A percentile compares a stretch with the other conserved stretches of the same genome.
phyloP scores from a whole-genome alignment of 1,140 invertebrate genomes.

The Melipona quadrifasciata region DNA sequence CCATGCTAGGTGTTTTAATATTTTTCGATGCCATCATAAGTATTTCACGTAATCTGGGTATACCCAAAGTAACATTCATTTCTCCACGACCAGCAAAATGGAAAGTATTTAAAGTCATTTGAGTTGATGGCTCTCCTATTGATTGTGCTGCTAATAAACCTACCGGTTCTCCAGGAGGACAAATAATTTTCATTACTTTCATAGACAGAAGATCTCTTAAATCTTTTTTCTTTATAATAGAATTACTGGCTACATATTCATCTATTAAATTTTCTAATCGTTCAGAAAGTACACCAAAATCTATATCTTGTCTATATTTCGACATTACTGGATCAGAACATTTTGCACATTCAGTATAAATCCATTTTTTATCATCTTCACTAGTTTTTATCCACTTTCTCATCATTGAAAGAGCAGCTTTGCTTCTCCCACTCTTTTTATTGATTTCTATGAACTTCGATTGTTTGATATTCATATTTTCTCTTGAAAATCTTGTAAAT shows the following conservation, averaged over 20 bases:
- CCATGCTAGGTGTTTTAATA: slow-evolving; percentile 98
- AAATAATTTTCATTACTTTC: slow-evolving; percentile 90
- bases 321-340: slow-evolving; percentile 90
- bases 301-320: slow-evolving; percentile 86
- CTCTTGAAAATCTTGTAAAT: slow-evolving; percentile 72
- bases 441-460: slow-evolving; percentile 66
- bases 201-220: slow-evolving; percentile 88
- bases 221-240: slow-evolving; percentile 77
- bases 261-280: slow-evolving; percentile 87
- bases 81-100: slow-evolving; percentile 99
- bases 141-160: slow-evolving; percentile 97
- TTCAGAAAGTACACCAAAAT: slow-evolving; percentile 93
- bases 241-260: slow-evolving; percentile 83
- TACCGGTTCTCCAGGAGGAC: slow-evolving; percentile 96
- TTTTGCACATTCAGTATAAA: slow-evolving; percentile 72
- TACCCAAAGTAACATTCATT: slow-evolving; percentile 99
- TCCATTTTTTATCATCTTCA: slow-evolving; percentile 83
- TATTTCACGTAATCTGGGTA: slow-evolving; percentile 97
- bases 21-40: slow-evolving; percentile 96
- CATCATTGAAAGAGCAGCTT: slow-evolving; percentile 82
- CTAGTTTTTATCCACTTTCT: slow-evolving; percentile 85
- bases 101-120: slow-evolving; percentile 99
- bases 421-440: slow-evolving; percentile 71
- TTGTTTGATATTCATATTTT: slow-evolving; percentile 70
- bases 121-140: slow-evolving; percentile 99